Evolutionary conservation across 2,113 vertebrate species (phyloP).

Genomic region (Anhinga rufa): DNA sequence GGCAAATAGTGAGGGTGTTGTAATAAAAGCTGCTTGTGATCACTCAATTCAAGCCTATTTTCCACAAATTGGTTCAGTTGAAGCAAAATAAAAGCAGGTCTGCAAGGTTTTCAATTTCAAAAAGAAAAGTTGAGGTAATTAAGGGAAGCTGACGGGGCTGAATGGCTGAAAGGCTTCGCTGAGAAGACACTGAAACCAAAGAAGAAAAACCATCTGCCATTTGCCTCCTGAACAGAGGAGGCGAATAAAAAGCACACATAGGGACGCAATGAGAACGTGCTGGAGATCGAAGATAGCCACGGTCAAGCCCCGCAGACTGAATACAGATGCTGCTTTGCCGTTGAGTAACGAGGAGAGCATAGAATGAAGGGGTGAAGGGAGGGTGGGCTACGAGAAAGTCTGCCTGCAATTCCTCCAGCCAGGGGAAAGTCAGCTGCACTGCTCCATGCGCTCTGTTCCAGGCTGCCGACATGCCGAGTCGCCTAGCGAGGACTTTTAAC

Average conservation of each 20-base stretch:
- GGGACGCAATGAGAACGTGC: not conserved
- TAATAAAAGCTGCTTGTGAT: constrained; percentile 17
- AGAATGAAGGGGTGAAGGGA: not conserved
- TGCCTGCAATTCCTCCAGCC: not conserved
- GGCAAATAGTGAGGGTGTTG: not conserved
- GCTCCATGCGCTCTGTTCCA: not conserved
- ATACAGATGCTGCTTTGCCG: not conserved
- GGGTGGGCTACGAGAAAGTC: not conserved
- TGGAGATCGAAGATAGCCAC: not conserved
- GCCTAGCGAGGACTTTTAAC: not conserved
- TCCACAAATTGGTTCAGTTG: not conserved
- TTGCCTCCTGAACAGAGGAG: not conserved
- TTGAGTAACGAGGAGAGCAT: fast-evolving
- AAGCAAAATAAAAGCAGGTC: constrained; percentile 3
- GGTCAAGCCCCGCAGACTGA: not conserved
- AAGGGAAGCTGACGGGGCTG: not conserved
- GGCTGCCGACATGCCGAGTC: not conserved
- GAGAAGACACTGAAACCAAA: not conserved
- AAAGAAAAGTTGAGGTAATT: not conserved
- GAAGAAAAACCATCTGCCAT: not conserved
- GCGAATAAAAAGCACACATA: not conserved
- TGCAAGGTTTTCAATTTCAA: not conserved
- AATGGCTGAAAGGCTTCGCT: not conserved
- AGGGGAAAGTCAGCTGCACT: not conserved
- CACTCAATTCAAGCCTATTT: not conserved